Percentiles rank a stretch among this genome's conserved stretches.
These are phyloP conservation scores for Cheumatopsyche charites DNA, from an alignment of 1,140 invertebrate genomes.

Conservation along the genomic window DNA sequence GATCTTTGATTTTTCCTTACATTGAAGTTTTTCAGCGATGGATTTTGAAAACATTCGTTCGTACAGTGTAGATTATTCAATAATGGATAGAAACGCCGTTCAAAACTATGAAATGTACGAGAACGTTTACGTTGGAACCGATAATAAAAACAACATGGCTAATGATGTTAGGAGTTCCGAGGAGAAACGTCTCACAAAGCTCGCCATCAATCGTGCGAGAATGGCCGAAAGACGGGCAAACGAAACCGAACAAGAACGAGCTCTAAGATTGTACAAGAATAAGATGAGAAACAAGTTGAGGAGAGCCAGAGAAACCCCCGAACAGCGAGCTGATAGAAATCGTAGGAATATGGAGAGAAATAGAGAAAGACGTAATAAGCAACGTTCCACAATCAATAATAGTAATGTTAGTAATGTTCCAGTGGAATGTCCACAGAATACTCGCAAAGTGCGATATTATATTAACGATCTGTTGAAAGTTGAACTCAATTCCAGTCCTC, in stretches of 20 bases:
- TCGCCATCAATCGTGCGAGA: constrained; percentile 21
- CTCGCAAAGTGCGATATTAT: neutral
- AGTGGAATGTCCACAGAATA: neutral
- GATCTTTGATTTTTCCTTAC: too few species aligned
- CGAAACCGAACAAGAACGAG: constrained; percentile 28
- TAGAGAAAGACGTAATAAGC: constrained; percentile 14
- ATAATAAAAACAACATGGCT: neutral
- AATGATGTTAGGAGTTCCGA: neutral
- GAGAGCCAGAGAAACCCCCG: constrained; percentile 25
- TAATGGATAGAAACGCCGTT: constrained; percentile 15
- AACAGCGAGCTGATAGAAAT: constrained; percentile 31
- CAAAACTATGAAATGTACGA: constrained; percentile 19
- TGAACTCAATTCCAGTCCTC: constrained; percentile 9
- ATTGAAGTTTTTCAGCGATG: too few species aligned
- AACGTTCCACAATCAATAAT: neutral
- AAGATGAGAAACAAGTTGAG: constrained; percentile 32
- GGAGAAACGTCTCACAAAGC: constrained; percentile 20
- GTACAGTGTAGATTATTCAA: constrained; percentile 13
- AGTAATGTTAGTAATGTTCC: too few species aligned
- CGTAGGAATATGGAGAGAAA: constrained; percentile 38
- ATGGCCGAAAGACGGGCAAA: constrained; percentile 31
- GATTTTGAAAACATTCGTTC: constrained; percentile 1
- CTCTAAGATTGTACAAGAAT: constrained; percentile 34
- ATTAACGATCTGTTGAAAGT: constrained; percentile 22
- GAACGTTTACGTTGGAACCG: neutral